A percentile compares a stretch with the other conserved stretches of the same genome.
phyloP scores from a whole-genome alignment of 92 coral and sea anemone species.

The Montipora capitata region DNA sequence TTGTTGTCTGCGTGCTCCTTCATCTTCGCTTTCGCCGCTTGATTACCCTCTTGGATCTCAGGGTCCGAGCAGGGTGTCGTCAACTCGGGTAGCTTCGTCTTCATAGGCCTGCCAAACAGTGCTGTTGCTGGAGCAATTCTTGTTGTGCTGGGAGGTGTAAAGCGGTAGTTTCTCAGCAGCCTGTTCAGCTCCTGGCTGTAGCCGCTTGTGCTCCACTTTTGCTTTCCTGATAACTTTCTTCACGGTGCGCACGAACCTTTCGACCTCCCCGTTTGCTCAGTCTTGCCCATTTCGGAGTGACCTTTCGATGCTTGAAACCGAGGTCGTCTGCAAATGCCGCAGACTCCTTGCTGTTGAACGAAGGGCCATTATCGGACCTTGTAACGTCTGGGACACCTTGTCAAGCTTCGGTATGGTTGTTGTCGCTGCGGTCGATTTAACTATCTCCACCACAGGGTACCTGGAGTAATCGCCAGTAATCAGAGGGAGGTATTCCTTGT shows the following conservation, averaged over 20 bases:
- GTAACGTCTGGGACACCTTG: constrained; percentile 62
- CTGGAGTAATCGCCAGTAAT: constrained; percentile 53
- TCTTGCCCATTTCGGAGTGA: constrained; percentile 41
- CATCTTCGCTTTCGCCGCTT: constrained; percentile 31
- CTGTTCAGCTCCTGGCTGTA: too few relatives aligned
- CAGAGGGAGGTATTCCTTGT: too few relatives aligned
- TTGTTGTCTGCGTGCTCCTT: too few relatives aligned
- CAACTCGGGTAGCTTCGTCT: constrained; percentile 64
- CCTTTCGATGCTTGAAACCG: too few relatives aligned
- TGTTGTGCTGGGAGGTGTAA: constrained; percentile 81
- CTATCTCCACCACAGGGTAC: constrained; percentile 53
- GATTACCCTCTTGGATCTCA: constrained; percentile 29
- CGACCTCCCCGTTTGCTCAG: constrained; percentile 28
- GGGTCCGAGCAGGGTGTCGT: constrained; percentile 17
- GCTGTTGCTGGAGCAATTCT: constrained; percentile 70
- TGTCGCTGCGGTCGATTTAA: constrained; percentile 41
- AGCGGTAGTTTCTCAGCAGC: constrained; percentile 26
- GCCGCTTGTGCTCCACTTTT: constrained; percentile 53
- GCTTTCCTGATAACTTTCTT: constrained; percentile 37
- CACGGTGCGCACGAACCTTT: background rate
- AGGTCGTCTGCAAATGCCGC: constrained; percentile 31
- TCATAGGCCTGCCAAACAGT: background rate
- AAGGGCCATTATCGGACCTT: constrained; percentile 1
- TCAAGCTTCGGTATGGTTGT: constrained; percentile 48
- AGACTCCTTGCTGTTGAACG: constrained; percentile 53